phyloP scores from a whole-genome alignment of 2,113 vertebrate genomes.

The Telmatochromis brichardi region DNA sequence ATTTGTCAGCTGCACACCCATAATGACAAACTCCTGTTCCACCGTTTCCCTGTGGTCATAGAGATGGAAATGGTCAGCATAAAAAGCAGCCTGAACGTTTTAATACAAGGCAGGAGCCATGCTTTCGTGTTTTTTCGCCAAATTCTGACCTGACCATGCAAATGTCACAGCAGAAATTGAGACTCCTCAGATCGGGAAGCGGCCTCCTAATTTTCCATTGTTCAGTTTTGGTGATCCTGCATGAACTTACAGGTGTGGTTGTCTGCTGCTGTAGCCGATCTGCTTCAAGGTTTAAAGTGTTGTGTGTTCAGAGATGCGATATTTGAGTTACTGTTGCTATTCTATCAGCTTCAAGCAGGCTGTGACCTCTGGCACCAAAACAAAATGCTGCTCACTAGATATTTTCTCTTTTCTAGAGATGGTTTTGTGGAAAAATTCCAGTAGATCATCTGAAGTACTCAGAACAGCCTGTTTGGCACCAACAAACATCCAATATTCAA shows the following conservation, averaged over 20 bases:
- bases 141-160: not conserved
- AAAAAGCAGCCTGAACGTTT: not conserved
- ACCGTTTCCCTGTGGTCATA: not conserved
- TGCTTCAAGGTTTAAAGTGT: not conserved
- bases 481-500: not conserved
- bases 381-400: not conserved
- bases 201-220: not conserved
- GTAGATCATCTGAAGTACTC: not conserved
- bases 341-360: not conserved
- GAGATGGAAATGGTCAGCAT: not conserved
- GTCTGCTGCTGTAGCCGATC: not conserved
- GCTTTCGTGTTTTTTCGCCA: rapidly evolving
- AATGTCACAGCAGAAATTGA: not conserved
- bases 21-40: not conserved
- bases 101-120: not conserved
- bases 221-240: not conserved
- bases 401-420: not conserved
- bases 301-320: not conserved
- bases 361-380: not conserved
- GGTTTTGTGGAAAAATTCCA: not conserved
- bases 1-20: not conserved
- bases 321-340: not conserved
- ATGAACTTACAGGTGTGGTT: not conserved
- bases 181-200: not conserved
- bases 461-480: not conserved